Percentiles rank a stretch among this genome's conserved stretches.
Evolutionary conservation across 2,888 invertebrate species (phyloP).

Genomic region (Tachina fera): DNA sequence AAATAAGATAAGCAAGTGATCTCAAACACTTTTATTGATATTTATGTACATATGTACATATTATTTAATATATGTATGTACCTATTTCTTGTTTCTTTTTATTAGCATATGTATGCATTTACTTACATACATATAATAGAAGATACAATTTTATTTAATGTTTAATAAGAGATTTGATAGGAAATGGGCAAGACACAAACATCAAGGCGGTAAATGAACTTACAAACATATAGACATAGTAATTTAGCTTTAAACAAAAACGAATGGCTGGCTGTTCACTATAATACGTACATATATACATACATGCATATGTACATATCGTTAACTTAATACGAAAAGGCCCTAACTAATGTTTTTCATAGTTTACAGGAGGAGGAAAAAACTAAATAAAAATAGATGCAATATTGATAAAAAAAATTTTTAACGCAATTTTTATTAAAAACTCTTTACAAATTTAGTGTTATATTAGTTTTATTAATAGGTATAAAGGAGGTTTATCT

Average conservation of each 20-base stretch:
- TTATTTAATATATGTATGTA: background rate
- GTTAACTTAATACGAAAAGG: no score
- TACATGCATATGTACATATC: background rate
- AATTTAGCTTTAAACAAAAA: background rate
- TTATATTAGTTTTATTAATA: no score
- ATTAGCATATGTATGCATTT: background rate
- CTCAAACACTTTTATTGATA: background rate
- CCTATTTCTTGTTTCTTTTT: background rate
- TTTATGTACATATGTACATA: background rate
- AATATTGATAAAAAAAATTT: no score
- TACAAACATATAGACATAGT: background rate
- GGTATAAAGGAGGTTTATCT: no score
- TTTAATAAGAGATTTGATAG: no score
- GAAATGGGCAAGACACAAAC: background rate
- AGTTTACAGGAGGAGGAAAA: no score
- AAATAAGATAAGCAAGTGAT: background rate
- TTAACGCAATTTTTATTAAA: no score
- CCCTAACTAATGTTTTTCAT: no score
- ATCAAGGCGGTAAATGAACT: slow-evolving; percentile 19
- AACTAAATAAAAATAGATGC: no score
- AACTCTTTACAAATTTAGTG: no score
- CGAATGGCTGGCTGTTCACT: slow-evolving; percentile 32
- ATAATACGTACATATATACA: background rate
- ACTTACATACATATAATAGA: background rate
- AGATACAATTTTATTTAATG: no score